Percentiles rank a stretch among this genome's conserved stretches.
These are phyloP conservation scores for Mormyrus hasselquistii DNA, from an alignment of 2,797 vertebrate species.

Conservation along the genomic window DNA sequence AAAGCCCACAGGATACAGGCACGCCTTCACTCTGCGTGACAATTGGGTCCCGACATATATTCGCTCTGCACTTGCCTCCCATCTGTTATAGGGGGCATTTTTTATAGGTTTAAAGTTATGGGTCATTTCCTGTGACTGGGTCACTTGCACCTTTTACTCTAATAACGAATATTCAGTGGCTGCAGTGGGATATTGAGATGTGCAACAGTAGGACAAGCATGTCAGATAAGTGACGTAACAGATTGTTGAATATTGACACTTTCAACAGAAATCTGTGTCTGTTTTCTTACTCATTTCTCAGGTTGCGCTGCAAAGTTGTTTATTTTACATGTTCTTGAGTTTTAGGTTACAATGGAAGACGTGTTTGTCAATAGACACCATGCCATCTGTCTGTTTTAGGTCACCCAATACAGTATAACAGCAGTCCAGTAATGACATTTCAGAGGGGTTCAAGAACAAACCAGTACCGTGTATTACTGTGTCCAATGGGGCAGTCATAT, in stretches of 20 bases:
- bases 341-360: not conserved
- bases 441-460: not conserved
- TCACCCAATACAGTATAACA: not conserved
- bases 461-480: not conserved
- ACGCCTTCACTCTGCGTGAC: slow-evolving; percentile 12
- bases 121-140: not conserved
- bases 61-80: slow-evolving; percentile 4
- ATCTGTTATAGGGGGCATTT: slow-evolving; percentile 17
- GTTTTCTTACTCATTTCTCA: not conserved
- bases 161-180: not conserved
- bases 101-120: slow-evolving; percentile 13
- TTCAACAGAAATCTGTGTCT: not conserved
- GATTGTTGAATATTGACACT: not conserved
- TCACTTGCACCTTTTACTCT: not conserved
- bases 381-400: not conserved
- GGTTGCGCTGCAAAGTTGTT: not conserved
- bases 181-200: not conserved
- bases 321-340: not conserved
- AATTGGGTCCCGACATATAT: not conserved
- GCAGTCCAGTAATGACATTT: not conserved
- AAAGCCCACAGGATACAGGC: not conserved
- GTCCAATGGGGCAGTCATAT: not conserved
- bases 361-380: not conserved
- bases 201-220: not conserved
- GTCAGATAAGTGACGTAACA: not conserved